Base-by-base conservation (phyloP, 2,113 vertebrate species). In the Ptyas mucosa region DNA sequence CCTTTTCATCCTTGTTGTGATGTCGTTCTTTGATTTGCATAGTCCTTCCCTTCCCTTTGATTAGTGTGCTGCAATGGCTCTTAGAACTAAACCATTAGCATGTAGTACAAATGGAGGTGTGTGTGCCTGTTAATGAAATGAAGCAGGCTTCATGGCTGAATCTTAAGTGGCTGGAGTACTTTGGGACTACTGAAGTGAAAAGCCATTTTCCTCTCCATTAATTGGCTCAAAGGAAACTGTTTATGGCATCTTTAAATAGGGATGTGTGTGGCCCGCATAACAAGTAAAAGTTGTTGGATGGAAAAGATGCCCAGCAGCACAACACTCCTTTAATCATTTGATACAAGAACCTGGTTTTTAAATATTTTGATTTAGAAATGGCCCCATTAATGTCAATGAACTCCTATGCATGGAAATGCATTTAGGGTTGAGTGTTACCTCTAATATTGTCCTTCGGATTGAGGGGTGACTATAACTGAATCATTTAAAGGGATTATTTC, bases 111-210 rank as follows among this genome's bases (percentile, higher is more conserved):
- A 43, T n/a, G 0, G 23, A 90, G 69, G 88, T 49, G 89, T 88
- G 89, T 95, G 91, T n/a, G 91, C 5, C 26, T 94, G 39, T 94
- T 88, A 92, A 55, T 89, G 54, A 34, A 94, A 91, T 43, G 90
- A 85, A 91, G 43, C 34, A 52, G 24, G 89, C 15, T 91, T 94
- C 34, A 14, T 11, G 55, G 9, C 43, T 94, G 75, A 92, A 34
- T 95, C 94, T 92, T 91, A 88, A 94, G 69, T 43, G 21, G 51
- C 92, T 69, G 34, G 86, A 94, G 34, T n/a, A 14, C 1, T 64
- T 95, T 94, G 88, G 91, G 54, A 95, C 87, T 89, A 89, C 20
- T 85, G 39, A 69, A 88, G 24, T 53, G 90, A 94, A 93, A 54
- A 87, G 88, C 15, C 26, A 0, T 24, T 93, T 87, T 90, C 81